These are phyloP conservation scores for Palythoa heliodiscus DNA, from an alignment of 92 coral and sea anemone genomes.

Conservation along the genomic window DNA sequence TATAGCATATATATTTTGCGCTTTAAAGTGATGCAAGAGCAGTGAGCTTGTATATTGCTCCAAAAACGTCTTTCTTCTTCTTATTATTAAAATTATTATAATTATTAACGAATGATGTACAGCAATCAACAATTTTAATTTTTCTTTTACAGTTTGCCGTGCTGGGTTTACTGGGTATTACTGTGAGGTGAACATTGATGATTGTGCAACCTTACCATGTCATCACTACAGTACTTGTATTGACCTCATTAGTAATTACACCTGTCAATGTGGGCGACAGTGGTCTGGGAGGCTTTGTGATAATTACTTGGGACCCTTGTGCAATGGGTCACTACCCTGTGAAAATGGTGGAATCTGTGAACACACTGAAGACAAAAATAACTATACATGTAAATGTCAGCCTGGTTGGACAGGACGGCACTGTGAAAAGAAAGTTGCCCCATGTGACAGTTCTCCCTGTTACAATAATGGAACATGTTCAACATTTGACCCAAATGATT, in stretches of 20 bases:
- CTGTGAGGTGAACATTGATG: slow-evolving; percentile 85
- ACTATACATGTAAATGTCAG: slow-evolving; percentile 87
- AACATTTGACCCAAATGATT: slow-evolving; percentile 41
- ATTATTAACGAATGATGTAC: neutral
- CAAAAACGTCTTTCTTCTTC: no score
- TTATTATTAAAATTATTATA: no score
- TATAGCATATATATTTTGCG: no score
- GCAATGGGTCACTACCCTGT: slow-evolving; percentile 65
- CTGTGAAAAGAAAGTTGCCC: slow-evolving; percentile 59
- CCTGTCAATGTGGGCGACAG: slow-evolving; percentile 85
- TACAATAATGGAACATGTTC: slow-evolving; percentile 64
- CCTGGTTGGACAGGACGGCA: slow-evolving; percentile 81
- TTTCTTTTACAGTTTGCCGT: slow-evolving; percentile 62
- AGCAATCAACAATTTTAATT: neutral
- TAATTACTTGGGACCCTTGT: slow-evolving; percentile 65
- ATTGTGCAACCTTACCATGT: slow-evolving; percentile 66
- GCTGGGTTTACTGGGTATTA: slow-evolving; percentile 91
- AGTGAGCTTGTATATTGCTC: no score
- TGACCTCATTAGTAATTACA: slow-evolving; percentile 75
- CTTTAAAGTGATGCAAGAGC: no score
- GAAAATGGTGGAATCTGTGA: slow-evolving; percentile 75
- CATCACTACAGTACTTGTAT: slow-evolving; percentile 79
- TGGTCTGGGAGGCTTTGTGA: slow-evolving; percentile 81
- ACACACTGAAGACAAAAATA: slow-evolving; percentile 69
- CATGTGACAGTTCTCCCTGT: slow-evolving; percentile 82